Conservation (phyloP, 2,113 vertebrate species). For the Phrynosoma blainvillii region DNA sequence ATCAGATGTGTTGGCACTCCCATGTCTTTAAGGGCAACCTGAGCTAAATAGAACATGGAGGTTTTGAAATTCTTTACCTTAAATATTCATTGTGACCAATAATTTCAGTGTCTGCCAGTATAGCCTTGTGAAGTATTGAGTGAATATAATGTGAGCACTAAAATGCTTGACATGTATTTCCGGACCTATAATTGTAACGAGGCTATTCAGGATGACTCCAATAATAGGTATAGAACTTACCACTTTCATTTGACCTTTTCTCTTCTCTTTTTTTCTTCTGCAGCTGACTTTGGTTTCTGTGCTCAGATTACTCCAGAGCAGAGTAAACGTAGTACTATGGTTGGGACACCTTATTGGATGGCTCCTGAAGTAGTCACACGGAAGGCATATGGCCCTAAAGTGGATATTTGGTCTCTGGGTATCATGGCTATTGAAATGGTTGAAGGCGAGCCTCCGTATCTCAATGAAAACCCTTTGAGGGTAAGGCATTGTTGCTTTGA, state of each 20-base stretch:
- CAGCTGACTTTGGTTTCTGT: conserved; percentile 98
- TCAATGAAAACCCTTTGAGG: conserved; percentile 97
- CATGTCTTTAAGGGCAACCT: too few species aligned
- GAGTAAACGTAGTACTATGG: conserved; percentile 99
- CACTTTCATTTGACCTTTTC: background rate
- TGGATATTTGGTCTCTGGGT: conserved; percentile 98
- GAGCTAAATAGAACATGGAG: background rate
- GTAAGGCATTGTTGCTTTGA: conserved; percentile 74
- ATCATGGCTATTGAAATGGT: conserved; percentile 99
- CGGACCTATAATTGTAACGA: background rate
- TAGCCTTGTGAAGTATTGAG: background rate
- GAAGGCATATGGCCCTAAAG: conserved; percentile 97
- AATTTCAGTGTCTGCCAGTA: too few species aligned
- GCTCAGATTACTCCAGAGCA: conserved; percentile 99
- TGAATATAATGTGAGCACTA: background rate
- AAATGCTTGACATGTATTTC: background rate
- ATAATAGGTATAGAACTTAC: background rate
- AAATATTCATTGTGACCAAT: background rate
- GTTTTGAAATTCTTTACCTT: background rate
- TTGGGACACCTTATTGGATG: conserved; percentile 99
- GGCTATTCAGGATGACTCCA: background rate
- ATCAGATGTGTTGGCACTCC: too few species aligned
- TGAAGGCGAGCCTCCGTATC: conserved; percentile 97
- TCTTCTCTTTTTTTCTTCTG: conserved; percentile 34
- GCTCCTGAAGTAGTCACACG: conserved; percentile 97